These are phyloP conservation scores for Pachycephala philippinensis DNA, from an alignment of 2,113 vertebrate species.

Conservation along the genomic window DNA sequence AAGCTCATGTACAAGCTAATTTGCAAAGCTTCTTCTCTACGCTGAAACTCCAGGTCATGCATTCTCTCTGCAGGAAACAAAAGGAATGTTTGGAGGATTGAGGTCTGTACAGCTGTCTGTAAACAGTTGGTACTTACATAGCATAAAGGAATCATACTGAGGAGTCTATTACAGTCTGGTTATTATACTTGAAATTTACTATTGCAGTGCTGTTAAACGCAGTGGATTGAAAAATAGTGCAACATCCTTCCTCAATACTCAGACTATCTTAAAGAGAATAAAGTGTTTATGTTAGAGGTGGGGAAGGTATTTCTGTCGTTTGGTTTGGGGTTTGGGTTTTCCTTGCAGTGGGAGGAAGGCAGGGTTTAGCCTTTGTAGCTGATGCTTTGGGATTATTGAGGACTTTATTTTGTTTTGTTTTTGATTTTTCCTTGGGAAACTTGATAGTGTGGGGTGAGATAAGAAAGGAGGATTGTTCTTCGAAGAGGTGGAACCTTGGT, in stretches of 20 bases:
- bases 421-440: background rate
- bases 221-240: background rate
- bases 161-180: background rate
- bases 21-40: background rate
- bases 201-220: background rate
- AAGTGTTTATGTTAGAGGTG: background rate
- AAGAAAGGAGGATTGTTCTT: background rate
- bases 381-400: background rate
- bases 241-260: rapidly evolving
- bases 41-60: background rate
- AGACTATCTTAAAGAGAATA: background rate
- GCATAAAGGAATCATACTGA: background rate
- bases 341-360: background rate
- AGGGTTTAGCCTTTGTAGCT: background rate
- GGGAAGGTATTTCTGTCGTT: background rate
- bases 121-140: background rate
- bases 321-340: background rate
- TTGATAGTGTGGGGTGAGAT: background rate
- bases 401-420: background rate
- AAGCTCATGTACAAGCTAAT: constrained; percentile 37
- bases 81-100: background rate
- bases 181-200: background rate
- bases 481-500: rapidly evolving
- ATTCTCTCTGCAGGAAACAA: background rate
- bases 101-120: background rate